Conservation (phyloP, 2,113 vertebrate genomes). For the Dasypus novemcinctus region DNA sequence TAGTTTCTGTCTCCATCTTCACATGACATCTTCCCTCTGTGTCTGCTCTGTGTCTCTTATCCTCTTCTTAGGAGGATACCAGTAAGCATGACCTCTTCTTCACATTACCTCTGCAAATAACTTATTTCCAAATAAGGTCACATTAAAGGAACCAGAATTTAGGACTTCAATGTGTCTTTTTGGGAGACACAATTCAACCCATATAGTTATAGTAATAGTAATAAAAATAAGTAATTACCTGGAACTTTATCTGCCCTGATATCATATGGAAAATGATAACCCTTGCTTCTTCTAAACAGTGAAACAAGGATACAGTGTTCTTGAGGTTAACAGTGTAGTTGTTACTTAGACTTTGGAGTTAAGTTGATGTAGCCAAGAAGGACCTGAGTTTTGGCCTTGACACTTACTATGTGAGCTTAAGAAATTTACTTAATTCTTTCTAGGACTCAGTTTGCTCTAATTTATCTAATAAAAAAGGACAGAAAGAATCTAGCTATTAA, state of each 20-base stretch:
- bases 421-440: not conserved
- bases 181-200: too few species aligned
- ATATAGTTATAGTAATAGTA: not conserved
- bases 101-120: too few species aligned
- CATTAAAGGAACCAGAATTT: too few species aligned
- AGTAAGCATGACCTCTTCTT: too few species aligned
- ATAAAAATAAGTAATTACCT: not conserved
- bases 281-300: not conserved
- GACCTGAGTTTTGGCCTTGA: not conserved
- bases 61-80: too few species aligned
- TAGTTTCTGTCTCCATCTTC: too few species aligned
- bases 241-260: not conserved
- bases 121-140: too few species aligned
- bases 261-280: not conserved
- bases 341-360: not conserved
- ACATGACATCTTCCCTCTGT: too few species aligned
- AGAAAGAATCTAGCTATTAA: not conserved
- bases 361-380: not conserved
- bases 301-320: not conserved
- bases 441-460: not conserved
- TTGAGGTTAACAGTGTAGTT: not conserved
- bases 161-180: too few species aligned
- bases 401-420: not conserved
- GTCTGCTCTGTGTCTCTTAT: too few species aligned
- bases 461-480: not conserved